Evolutionary conservation across 2,797 vertebrate species (phyloP).

Genomic region (Pseudotriccus pelzelni): DNA sequence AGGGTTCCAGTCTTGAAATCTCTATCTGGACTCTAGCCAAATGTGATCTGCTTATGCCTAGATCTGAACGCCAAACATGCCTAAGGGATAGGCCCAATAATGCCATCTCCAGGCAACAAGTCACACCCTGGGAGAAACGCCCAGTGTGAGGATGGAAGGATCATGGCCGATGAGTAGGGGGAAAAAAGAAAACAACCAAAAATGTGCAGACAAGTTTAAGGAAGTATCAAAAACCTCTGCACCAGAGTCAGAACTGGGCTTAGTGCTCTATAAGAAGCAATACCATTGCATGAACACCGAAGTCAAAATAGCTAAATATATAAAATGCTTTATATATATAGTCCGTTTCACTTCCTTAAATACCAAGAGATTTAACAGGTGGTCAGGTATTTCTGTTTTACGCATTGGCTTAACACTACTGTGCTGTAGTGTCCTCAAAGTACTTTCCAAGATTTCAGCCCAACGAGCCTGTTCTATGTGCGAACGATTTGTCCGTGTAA

Average conservation of each 20-base stretch:
- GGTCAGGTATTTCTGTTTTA: slow-evolving; percentile 13
- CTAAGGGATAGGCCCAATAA: not conserved
- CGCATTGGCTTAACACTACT: not conserved
- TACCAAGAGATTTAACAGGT: not conserved
- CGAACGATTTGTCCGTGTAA: not conserved
- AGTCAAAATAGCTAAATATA: not conserved
- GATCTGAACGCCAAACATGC: not conserved
- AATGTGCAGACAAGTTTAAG: not conserved
- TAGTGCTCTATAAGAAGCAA: not conserved
- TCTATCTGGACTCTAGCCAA: not conserved
- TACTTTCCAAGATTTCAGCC: slow-evolving; percentile 1
- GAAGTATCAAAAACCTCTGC: not conserved
- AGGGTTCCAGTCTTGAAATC: not conserved
- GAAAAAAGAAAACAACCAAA: not conserved
- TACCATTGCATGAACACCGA: fast-evolving
- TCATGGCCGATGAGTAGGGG: fast-evolving
- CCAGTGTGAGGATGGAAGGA: not conserved
- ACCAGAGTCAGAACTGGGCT: not conserved
- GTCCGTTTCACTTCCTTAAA: not conserved
- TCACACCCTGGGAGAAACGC: not conserved
- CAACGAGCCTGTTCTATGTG: slow-evolving; percentile 4
- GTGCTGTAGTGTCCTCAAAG: not conserved
- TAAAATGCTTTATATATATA: not conserved
- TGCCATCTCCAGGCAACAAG: not conserved
- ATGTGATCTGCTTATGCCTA: not conserved